A percentile compares a stretch with the other conserved stretches of the same genome.
phyloP scores from a whole-genome alignment of 2,888 invertebrate species.

The Drosophila atroscutellata region DNA sequence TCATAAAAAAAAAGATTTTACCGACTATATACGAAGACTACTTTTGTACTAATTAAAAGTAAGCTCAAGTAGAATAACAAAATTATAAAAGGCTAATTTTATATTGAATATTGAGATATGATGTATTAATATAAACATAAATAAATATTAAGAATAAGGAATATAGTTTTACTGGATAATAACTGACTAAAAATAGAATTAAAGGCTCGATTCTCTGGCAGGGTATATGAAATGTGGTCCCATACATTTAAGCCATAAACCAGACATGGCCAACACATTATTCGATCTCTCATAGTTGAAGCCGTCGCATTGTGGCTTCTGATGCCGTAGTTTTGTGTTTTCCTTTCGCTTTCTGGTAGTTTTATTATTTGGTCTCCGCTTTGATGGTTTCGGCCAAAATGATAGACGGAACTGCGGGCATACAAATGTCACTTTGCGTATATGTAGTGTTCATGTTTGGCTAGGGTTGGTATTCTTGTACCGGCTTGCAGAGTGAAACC shows the following conservation, averaged over 20 bases:
- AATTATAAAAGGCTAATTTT: too few relatives aligned
- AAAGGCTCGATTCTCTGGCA: neutral
- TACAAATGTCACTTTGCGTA: conserved; percentile 57
- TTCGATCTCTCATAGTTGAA: conserved; percentile 53
- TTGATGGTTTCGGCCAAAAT: conserved; percentile 48
- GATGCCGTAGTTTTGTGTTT: conserved; percentile 40
- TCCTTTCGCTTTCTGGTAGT: conserved; percentile 49
- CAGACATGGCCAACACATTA: conserved; percentile 28
- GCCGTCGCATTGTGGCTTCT: conserved; percentile 35
- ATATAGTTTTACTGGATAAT: neutral
- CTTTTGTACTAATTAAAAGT: too few relatives aligned
- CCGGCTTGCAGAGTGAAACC: neutral
- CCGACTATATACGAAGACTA: neutral
- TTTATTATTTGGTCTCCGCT: conserved; percentile 64
- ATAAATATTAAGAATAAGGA: neutral
- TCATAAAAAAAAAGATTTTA: neutral
- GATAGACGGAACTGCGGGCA: conserved; percentile 56
- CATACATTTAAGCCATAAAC: conserved; percentile 27
- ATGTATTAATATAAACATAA: neutral
- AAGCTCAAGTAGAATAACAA: too few relatives aligned
- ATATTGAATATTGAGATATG: neutral
- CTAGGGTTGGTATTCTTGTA: conserved; percentile 17
- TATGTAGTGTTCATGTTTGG: conserved; percentile 20
- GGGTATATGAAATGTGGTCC: conserved; percentile 4
- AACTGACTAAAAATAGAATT: neutral